Evolutionary conservation across 2,888 invertebrate genomes (phyloP), one percentile per base, ranked within the genome.

Genomic region (Andrena fulva): DNA sequence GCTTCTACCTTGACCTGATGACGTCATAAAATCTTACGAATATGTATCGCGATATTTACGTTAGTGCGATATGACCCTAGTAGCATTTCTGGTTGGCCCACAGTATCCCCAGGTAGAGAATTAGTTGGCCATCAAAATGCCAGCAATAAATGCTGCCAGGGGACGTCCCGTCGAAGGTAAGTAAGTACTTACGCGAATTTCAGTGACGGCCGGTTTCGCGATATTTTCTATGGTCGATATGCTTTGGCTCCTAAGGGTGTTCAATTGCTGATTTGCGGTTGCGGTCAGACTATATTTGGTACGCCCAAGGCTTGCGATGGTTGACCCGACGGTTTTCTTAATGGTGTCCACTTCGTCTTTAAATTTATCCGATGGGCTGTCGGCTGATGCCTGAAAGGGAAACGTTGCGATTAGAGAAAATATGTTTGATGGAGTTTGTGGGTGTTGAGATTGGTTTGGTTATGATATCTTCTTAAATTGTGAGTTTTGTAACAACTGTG

Each of bases 1-100:
- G 75, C 59, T 8, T 85, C 69, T 1, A 85, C 80, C 0, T 27
- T 42, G 35, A 8, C 8, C 82, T 83, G 48, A 69, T 12, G 42
- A 42, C 3, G 4, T 42, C 12, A 42, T 42, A 4, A 42, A 42
- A 42, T 42, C 42, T 12, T 42, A 12, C 4, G 1, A 12, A 42
- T 42, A 42, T 42, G 12, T 10, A 35, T 35, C 35, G 10, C 35
- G 35, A 35, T 35, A 35, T 35, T 35, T 35, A 35, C 0, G 10
- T 42, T 42, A 42, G 3, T 42, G 42, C 42, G 12, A 42, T 12
- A 4, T 42, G 42, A 12, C 4, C 12, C 4, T 42, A 4, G 12
- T 42, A 42, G 42, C 42, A 42, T 42, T 12, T 6, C 7, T 24
- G 4, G 3, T 7, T 52, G 52, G 20, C 8, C 2, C 48, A 16